Evolutionary conservation across 2,797 vertebrate genomes (phyloP).

Genomic region (Chelmon rostratus): DNA sequence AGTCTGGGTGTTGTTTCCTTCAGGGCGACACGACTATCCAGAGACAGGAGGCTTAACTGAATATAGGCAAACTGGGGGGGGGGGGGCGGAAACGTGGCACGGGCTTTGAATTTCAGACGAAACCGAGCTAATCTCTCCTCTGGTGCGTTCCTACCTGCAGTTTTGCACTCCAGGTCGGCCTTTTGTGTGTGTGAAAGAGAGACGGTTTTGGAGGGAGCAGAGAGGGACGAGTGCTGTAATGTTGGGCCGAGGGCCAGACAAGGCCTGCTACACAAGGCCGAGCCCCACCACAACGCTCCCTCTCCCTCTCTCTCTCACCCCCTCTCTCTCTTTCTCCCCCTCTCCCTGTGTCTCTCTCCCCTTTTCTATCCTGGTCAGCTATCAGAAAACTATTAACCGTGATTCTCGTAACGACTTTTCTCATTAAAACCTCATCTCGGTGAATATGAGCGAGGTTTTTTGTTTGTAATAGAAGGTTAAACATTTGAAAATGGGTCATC

Average conservation of each 20-base stretch:
- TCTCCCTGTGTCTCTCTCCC: slow-evolving; percentile 7
- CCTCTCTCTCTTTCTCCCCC: background rate
- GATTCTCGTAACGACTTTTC: slow-evolving; percentile 13
- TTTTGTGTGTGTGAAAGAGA: slow-evolving; percentile 55
- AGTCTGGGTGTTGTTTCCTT: slow-evolving; percentile 54
- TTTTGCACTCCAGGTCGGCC: slow-evolving; percentile 49
- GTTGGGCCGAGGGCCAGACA: slow-evolving; percentile 78
- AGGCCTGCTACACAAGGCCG: slow-evolving; percentile 80
- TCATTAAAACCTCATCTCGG: slow-evolving; percentile 17
- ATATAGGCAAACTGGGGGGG: slow-evolving; percentile 38
- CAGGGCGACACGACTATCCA: slow-evolving; percentile 43
- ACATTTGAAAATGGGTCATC: slow-evolving; percentile 55
- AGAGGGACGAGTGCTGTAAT: slow-evolving; percentile 72
- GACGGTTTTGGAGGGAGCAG: slow-evolving; percentile 71
- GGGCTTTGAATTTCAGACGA: slow-evolving; percentile 54
- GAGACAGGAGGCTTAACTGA: slow-evolving; percentile 54
- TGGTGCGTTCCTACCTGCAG: slow-evolving; percentile 50
- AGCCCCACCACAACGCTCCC: slow-evolving; percentile 63
- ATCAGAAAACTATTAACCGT: slow-evolving; percentile 32
- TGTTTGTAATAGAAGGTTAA: slow-evolving; percentile 37
- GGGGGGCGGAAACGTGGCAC: slow-evolving; percentile 38
- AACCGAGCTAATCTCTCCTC: slow-evolving; percentile 48
- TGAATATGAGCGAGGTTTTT: background rate
- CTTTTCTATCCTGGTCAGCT: slow-evolving; percentile 36
- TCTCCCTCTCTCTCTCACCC: slow-evolving; percentile 26